phyloP scores from a whole-genome alignment of 2,888 invertebrate species.

The Rambutsinella grinnellia region DNA sequence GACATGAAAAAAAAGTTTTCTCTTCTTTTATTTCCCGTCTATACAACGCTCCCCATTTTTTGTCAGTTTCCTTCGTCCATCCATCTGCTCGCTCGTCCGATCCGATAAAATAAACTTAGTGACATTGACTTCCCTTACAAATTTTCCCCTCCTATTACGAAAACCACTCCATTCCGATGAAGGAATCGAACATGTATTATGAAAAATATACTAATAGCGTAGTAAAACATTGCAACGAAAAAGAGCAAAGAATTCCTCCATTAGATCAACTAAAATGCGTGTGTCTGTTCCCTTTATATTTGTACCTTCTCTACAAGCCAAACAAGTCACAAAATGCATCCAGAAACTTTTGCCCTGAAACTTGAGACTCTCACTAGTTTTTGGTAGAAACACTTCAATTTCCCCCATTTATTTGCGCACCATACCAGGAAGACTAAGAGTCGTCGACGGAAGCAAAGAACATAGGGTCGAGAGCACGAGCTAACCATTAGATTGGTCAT shows the following conservation, averaged over 20 bases:
- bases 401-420: conserved; percentile 22
- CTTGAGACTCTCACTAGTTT: conserved; percentile 33
- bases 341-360: conserved; percentile 33
- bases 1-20: conserved; percentile 54
- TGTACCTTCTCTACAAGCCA: background rate
- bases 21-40: conserved; percentile 25
- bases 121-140: conserved; percentile 49
- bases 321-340: conserved; percentile 3
- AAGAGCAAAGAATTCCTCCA: background rate
- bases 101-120: conserved; percentile 58
- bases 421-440: conserved; percentile 11
- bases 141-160: background rate
- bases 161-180: background rate
- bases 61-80: conserved; percentile 48
- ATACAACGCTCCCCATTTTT: conserved; percentile 34
- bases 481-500: conserved; percentile 50
- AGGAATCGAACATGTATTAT: background rate
- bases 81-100: conserved; percentile 49
- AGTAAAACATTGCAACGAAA: no score
- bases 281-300: background rate
- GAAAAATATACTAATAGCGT: no score
- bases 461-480: conserved; percentile 20
- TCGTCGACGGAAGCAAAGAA: no score
- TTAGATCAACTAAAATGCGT: background rate
- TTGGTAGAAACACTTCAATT: conserved; percentile 20